Evolutionary conservation across 2,113 vertebrate genomes (phyloP).

Genomic region (Phocoena sinus): DNA sequence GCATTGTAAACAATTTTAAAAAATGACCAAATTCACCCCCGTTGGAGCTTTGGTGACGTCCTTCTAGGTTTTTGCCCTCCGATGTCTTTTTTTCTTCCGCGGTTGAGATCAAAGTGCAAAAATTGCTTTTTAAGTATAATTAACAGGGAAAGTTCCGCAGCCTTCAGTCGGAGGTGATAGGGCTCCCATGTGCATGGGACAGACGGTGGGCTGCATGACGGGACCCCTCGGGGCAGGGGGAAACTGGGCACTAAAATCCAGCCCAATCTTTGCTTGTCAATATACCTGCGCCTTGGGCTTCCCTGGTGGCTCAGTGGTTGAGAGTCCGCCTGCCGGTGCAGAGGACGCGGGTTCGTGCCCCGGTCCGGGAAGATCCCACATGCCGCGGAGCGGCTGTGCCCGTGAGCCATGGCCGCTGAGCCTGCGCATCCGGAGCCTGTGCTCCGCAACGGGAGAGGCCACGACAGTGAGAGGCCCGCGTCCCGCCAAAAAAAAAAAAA

Average conservation of each 20-base stretch:
- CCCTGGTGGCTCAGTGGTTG: too few species aligned
- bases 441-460: too few species aligned
- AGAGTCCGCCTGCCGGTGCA: too few species aligned
- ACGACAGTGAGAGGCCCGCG: too few species aligned
- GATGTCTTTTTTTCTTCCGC: not conserved
- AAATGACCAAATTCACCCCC: not conserved
- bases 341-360: too few species aligned
- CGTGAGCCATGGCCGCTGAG: too few species aligned
- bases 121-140: not conserved
- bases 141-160: not conserved
- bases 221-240: rapidly evolving
- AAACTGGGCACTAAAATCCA: too few species aligned
- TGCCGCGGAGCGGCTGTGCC: too few species aligned
- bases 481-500: too few species aligned
- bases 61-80: not conserved
- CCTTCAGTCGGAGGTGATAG: rapidly evolving
- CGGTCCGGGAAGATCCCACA: too few species aligned
- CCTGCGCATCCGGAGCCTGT: too few species aligned
- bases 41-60: rapidly evolving
- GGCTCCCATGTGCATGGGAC: not conserved
- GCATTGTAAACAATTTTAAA: not conserved
- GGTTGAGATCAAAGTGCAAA: not conserved
- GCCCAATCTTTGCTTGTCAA: not conserved
- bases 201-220: not conserved
- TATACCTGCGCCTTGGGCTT: not conserved